Conservation (phyloP, 1,140 invertebrate genomes). For the Aphidius ervi region DNA sequence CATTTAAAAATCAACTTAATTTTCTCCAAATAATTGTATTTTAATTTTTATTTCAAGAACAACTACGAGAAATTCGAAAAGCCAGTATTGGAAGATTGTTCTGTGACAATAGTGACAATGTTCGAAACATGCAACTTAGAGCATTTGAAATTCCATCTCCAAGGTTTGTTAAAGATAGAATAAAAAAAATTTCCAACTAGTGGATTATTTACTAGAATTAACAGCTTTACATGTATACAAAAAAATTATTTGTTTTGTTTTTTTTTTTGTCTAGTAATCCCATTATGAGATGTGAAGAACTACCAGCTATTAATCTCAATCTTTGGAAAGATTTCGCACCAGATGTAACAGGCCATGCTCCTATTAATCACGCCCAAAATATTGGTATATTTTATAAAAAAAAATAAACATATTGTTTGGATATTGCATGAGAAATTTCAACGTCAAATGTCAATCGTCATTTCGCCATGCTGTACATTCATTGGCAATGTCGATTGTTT, state of each 20-base stretch:
- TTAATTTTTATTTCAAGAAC: slow-evolving; percentile 55
- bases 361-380: slow-evolving; percentile 6
- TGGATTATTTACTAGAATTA: too few species aligned
- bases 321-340: slow-evolving; percentile 58
- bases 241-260: not conserved
- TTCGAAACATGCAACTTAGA: slow-evolving; percentile 68
- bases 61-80: slow-evolving; percentile 82
- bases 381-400: slow-evolving; percentile 19
- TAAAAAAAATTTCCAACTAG: too few species aligned
- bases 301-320: slow-evolving; percentile 64
- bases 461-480: too few species aligned
- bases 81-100: slow-evolving; percentile 75
- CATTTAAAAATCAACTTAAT: not conserved
- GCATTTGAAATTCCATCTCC: slow-evolving; percentile 59
- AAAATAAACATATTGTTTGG: slow-evolving; percentile 3
- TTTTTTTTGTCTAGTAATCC: slow-evolving; percentile 59
- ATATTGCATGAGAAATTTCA: too few species aligned
- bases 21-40: not conserved
- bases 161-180: slow-evolving; percentile 49
- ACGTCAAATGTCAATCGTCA: too few species aligned
- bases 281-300: slow-evolving; percentile 59
- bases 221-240: too few species aligned
- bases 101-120: slow-evolving; percentile 81
- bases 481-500: too few species aligned
- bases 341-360: not conserved